phyloP scores from a whole-genome alignment of 2,797 vertebrate genomes.

The Gastrophryne carolinensis region DNA sequence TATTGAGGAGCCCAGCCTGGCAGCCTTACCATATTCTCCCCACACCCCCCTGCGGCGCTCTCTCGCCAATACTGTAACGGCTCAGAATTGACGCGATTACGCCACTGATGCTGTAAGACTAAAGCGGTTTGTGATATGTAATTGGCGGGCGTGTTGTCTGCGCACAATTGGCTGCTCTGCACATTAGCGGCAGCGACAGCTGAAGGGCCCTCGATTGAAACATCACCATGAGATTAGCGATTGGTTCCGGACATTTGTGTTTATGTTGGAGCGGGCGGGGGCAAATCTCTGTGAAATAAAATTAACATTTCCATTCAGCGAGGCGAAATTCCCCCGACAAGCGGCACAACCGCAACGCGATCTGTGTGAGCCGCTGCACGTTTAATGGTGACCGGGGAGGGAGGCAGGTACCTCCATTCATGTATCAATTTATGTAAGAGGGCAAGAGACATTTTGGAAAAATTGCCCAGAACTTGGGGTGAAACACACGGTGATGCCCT shows the following conservation, averaged over 20 bases:
- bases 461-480: too few species aligned
- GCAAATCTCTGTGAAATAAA: neutral
- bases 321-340: neutral
- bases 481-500: too few species aligned
- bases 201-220: neutral
- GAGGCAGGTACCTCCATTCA: neutral
- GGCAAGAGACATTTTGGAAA: too few species aligned
- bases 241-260: neutral
- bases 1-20: neutral
- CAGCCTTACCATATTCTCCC: neutral
- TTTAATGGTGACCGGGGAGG: neutral
- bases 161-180: neutral
- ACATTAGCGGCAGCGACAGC: neutral
- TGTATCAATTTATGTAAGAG: neutral
- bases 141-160: neutral
- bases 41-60: too few species aligned
- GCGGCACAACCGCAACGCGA: neutral
- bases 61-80: too few species aligned
- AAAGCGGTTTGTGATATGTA: neutral
- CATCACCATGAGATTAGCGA: neutral
- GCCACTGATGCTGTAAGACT: constrained; percentile 6
- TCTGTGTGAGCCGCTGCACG: neutral
- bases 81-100: too few species aligned
- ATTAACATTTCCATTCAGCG: neutral
- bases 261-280: neutral